Evolutionary conservation across 2,113 vertebrate species (phyloP).

Genomic region (Myrmecophaga tridactyla): DNA sequence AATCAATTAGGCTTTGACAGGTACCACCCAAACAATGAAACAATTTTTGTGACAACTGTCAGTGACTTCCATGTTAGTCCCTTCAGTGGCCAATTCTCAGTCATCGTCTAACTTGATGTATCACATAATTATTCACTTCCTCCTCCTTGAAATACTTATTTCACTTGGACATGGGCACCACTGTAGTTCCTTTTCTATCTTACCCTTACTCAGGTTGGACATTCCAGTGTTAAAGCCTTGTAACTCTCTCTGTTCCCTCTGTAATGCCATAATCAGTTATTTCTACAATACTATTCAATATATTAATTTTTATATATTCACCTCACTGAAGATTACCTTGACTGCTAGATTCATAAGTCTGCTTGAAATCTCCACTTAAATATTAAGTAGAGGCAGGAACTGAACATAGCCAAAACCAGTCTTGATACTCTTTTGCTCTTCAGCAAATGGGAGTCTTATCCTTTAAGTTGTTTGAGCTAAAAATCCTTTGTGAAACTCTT

Average conservation of each 20-base stretch:
- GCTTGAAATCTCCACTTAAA: not conserved
- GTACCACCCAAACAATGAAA: not conserved
- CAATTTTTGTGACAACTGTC: not conserved
- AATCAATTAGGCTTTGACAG: not conserved
- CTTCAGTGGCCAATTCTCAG: not conserved
- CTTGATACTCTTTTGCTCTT: not conserved
- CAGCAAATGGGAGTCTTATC: not conserved
- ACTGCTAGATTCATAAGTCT: not conserved
- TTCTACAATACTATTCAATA: not conserved
- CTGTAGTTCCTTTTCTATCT: not conserved
- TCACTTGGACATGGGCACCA: not conserved
- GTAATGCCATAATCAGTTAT: not conserved
- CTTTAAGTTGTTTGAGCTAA: not conserved
- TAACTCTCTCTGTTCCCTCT: not conserved
- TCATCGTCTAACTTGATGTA: not conserved
- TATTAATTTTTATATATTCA: not conserved
- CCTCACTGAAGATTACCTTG: not conserved
- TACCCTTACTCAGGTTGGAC: not conserved
- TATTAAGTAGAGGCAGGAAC: not conserved
- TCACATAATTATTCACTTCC: not conserved
- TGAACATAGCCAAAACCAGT: not conserved
- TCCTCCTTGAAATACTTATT: not conserved
- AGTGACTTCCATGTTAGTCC: not conserved
- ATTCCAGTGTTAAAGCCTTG: not conserved
- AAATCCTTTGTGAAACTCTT: not conserved